These are phyloP conservation scores for Cygnus olor DNA, from an alignment of 2,797 vertebrate species.

Conservation along the genomic window DNA sequence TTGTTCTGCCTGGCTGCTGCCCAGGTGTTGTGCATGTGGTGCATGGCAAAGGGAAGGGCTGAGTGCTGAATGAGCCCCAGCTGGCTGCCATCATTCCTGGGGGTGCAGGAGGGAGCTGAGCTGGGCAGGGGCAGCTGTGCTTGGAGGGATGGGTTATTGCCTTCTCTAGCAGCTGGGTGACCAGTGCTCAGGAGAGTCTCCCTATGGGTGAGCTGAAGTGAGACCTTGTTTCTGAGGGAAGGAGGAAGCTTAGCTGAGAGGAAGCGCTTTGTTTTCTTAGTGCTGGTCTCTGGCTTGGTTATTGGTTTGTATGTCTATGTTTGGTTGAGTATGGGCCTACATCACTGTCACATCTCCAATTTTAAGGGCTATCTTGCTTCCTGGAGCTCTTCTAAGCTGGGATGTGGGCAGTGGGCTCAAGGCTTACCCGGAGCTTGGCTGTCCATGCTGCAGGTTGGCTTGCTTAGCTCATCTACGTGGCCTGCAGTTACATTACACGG, in stretches of 20 bases:
- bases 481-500: neutral
- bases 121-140: no score
- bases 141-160: neutral
- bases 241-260: neutral
- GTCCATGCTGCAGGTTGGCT: neutral
- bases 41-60: neutral
- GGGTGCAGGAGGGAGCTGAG: neutral
- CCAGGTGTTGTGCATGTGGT: neutral
- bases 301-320: no score
- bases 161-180: neutral
- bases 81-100: neutral
- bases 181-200: rapidly evolving
- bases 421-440: neutral
- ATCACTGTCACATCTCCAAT: neutral
- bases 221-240: neutral
- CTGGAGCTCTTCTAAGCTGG: neutral
- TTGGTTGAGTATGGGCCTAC: neutral
- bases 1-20: neutral
- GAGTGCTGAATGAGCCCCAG: neutral
- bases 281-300: neutral
- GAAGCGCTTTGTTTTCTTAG: neutral
- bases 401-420: neutral
- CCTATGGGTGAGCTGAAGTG: neutral
- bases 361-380: neutral
- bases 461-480: neutral